Evolutionary conservation across 2,797 vertebrate species (phyloP), one percentile per base, ranked within the genome.

Genomic region (Premnoplex brunnescens): DNA sequence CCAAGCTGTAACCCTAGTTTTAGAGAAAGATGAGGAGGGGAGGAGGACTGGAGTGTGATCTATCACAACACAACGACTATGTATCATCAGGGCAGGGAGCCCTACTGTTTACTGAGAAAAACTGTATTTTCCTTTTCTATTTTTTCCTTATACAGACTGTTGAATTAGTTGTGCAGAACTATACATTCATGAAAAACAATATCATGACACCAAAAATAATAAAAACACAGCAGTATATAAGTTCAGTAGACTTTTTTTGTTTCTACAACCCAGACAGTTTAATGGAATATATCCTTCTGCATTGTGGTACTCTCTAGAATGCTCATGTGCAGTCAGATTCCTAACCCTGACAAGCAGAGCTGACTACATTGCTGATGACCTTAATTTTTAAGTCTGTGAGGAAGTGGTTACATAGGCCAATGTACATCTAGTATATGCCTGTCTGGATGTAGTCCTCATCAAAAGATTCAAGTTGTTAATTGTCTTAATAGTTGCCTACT

Each of bases 171-270:
- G 16, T 55, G 13, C 22, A 63, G 71, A 88, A 32, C 41, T 44
- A 49, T 48, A 37, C 37, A 8, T 41, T 76, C 0, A 66, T 3
- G 3, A 64, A 54, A 36, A 49, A 1, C 4, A 4, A 2, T 32
- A 15, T 28, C 32, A 46, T 46, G 44, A 46, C 44, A 46, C 44
- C 44, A 46, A 46, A 46, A 46, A 46, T 46, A 46, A 22, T 46
- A 22, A 46, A 46, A 46, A 46, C 11, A 46, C 11, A 6, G 44
- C 44, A 46, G 44, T 22, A 46, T 46, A 46, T 46, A 74, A 68
- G 5, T 79, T 68, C 20, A 36, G 19, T 20, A 16, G 11, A 43
- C 21, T 52, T 74, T 27, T 52, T 10, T n/a, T 37, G 34, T 28
- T 55, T 91, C n/a, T 36, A 63, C 36, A 86, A 56, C 12, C 1